A percentile compares a stretch with the other conserved stretches of the same genome.
These are phyloP conservation scores for Hydrolagus affinis DNA, from an alignment of 2,113 vertebrate genomes.

Conservation along the genomic window DNA sequence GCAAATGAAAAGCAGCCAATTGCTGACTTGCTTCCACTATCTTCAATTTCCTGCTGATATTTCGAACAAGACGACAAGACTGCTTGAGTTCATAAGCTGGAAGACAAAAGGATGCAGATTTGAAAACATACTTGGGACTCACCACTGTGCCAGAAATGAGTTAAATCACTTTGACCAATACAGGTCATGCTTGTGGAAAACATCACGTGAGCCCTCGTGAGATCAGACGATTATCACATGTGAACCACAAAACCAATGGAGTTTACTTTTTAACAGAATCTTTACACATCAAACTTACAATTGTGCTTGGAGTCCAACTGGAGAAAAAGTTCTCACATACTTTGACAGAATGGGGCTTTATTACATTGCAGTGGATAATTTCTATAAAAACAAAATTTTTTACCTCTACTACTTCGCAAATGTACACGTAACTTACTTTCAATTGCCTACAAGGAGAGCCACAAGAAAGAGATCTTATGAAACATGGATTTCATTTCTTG, in stretches of 20 bases:
- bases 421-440: not conserved
- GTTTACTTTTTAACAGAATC: not conserved
- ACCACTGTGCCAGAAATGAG: not conserved
- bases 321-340: not conserved
- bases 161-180: not conserved
- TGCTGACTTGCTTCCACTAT: not conserved
- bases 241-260: not conserved
- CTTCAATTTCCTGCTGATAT: conserved; percentile 34
- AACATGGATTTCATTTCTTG: too few species aligned
- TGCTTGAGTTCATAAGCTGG: conserved; percentile 33
- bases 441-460: not conserved
- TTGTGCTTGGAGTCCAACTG: not conserved
- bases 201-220: not conserved
- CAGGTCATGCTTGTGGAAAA: not conserved
- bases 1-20: conserved; percentile 6
- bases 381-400: not conserved
- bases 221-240: not conserved
- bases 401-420: not conserved
- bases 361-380: not conserved
- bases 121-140: not conserved
- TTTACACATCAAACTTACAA: not conserved
- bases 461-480: too few species aligned
- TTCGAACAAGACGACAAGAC: conserved; percentile 5
- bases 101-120: conserved; percentile 33
- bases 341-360: not conserved